phyloP scores from a whole-genome alignment of 64 coral and sea anemone genomes.

The Astreopora myriophthalma region DNA sequence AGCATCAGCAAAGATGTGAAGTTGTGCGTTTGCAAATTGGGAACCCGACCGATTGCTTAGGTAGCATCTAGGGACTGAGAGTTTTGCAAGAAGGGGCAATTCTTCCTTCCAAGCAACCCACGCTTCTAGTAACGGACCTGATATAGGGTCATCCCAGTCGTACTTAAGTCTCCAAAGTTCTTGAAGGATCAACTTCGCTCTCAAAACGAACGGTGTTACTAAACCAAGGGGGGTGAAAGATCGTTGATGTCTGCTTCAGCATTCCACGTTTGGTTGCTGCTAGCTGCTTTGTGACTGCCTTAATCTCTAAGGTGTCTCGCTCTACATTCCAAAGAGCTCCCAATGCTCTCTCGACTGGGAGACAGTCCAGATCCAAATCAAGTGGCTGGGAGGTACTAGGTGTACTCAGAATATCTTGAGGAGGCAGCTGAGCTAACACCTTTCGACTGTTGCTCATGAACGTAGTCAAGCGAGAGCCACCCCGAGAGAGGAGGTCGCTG shows the following conservation, averaged over 20 bases:
- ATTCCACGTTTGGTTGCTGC: constrained; percentile 23
- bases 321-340: constrained; percentile 13
- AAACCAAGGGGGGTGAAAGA: constrained; percentile 61
- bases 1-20: constrained; percentile 64
- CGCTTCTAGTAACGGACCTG: background rate
- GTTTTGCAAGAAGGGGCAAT: constrained; percentile 1
- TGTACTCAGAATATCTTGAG: background rate
- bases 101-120: constrained; percentile 47
- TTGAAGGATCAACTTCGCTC: constrained; percentile 65
- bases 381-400: background rate
- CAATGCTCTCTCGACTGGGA: background rate
- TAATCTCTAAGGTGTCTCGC: constrained; percentile 4
- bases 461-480: constrained; percentile 52
- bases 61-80: constrained; percentile 33
- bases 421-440: background rate
- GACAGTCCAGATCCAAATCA: background rate
- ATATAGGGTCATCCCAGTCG: constrained; percentile 49
- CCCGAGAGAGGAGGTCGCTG: background rate
- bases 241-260: background rate
- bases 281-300: background rate
- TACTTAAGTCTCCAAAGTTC: constrained; percentile 22
- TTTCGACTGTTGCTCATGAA: constrained; percentile 17
- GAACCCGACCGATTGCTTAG: background rate
- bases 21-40: background rate
- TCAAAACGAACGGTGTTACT: constrained; percentile 49